A percentile compares a stretch with the other conserved stretches of the same genome.
These are phyloP conservation scores for Sebastes nivosus DNA, from an alignment of 2,797 vertebrate species.

Conservation along the genomic window DNA sequence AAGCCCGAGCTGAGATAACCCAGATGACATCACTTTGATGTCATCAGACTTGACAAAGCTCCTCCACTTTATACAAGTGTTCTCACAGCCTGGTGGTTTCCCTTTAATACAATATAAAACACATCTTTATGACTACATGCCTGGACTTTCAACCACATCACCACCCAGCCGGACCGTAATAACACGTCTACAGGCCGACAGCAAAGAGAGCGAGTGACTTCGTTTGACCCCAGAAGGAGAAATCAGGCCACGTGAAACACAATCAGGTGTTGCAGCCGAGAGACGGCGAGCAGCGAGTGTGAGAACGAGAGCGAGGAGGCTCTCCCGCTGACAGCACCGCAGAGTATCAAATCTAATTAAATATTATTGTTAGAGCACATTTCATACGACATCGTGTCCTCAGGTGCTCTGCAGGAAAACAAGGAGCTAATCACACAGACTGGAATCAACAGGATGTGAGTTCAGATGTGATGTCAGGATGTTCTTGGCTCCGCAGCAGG, in stretches of 20 bases:
- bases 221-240: background rate
- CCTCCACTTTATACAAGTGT: background rate
- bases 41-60: background rate
- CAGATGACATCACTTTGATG: slow-evolving; percentile 8
- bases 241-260: slow-evolving; percentile 34
- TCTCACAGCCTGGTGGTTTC: background rate
- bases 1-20: background rate
- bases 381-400: background rate
- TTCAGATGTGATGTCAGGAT: background rate
- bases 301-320: background rate
- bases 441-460: background rate
- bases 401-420: background rate
- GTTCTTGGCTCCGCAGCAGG: background rate
- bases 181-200: background rate
- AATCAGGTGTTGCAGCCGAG: slow-evolving; percentile 12
- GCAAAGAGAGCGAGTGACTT: background rate
- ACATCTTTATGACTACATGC: background rate
- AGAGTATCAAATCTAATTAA: background rate
- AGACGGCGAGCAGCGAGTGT: background rate
- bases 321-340: background rate
- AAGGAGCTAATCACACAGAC: background rate
- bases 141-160: background rate
- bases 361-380: slow-evolving; percentile 15
- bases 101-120: background rate
- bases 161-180: background rate